Evolutionary conservation across 2,113 vertebrate species (phyloP), one percentile per base, ranked within the genome.

Genomic region (Scopus umbretta): DNA sequence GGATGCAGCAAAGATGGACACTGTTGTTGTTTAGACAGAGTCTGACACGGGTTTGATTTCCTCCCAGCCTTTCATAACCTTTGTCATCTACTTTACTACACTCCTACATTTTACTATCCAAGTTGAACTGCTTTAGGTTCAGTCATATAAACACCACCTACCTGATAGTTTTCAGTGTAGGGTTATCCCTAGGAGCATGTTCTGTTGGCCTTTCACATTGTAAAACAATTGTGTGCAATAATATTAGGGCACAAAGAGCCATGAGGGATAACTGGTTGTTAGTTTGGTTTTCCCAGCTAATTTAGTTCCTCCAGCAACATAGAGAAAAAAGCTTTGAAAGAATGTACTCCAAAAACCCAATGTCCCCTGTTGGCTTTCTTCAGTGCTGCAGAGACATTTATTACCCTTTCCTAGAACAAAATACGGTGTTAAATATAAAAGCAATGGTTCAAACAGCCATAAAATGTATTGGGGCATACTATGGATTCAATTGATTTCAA

Each of bases 401-500:
- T 95, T 97, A 94, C 55, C 38, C 88, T 97, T 86, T 85, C 61
- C 42, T 95, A 92, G 91, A 92, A 94, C 42, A 86, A 82, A 93
- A 78, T 94, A 76, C 2, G 10, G 45, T 95, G 52, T 91, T 96
- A 98, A 96, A 96, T 96, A 92, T 82, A 97, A 95, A 92, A 97
- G 53, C n/a, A 71, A 47, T 90, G 30, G 92, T 94, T 97, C 91
- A 88, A 92, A 86, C 10, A 15, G 27, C 80, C 87, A 93, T 97
- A 97, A 97, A 97, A 97, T 80, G 34, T 75, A 92, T 87, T 87
- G 63, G 75, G 81, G 27, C 52, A 91, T 78, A 80, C 52, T 94
- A 91, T 93, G 49, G 94, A 94, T 95, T 96, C 78, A 94, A 95
- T 92, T 91, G 92, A 95, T 97, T 97, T 94, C 89, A 92, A 91